These are phyloP conservation scores for Tachysurus fulvidraco DNA, from an alignment of 2,113 vertebrate species.

Conservation along the genomic window DNA sequence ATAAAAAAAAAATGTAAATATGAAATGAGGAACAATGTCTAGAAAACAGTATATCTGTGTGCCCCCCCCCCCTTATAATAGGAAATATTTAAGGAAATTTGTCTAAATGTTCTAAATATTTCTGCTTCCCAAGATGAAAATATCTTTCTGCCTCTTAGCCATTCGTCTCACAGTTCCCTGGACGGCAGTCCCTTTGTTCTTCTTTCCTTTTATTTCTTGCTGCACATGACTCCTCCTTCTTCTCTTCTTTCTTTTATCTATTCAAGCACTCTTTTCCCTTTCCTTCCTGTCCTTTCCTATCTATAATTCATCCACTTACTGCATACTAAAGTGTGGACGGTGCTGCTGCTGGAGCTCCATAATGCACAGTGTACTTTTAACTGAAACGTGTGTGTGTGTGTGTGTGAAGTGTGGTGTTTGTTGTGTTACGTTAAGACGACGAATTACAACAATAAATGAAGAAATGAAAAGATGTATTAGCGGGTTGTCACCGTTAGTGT, in stretches of 20 bases:
- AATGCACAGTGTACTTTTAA: neutral
- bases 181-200: neutral
- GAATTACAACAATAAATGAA: neutral
- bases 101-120: neutral
- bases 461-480: neutral
- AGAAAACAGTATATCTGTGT: neutral
- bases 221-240: neutral
- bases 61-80: too few relatives aligned
- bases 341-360: neutral
- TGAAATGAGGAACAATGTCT: neutral
- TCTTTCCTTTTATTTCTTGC: neutral
- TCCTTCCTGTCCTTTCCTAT: neutral
- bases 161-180: neutral
- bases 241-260: neutral
- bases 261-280: slow-evolving; percentile 28
- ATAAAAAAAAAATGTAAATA: neutral
- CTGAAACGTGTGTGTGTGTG: neutral
- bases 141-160: neutral
- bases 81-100: neutral
- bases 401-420: neutral
- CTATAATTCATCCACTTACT: slow-evolving; percentile 21
- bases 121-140: neutral
- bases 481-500: too few relatives aligned
- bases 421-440: neutral
- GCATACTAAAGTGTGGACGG: neutral